Evolutionary conservation across 2,888 invertebrate genomes (phyloP).

Genomic region (Nomada fabriciana): DNA sequence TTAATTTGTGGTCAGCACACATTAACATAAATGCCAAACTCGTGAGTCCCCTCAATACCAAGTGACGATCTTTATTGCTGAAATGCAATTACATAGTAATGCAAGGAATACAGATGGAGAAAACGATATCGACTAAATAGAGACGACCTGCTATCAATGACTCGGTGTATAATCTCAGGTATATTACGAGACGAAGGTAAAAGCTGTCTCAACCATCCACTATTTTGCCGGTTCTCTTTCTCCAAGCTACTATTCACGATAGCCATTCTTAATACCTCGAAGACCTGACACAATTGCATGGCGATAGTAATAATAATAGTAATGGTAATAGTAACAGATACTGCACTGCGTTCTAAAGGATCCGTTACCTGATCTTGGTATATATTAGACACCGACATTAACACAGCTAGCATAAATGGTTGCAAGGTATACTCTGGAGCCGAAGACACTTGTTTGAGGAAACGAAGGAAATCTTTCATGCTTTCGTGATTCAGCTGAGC

Average conservation of each 20-base stretch:
- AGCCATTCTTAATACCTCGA: constrained; percentile 80
- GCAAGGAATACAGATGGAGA: neutral
- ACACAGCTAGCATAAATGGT: constrained; percentile 87
- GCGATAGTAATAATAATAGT: neutral
- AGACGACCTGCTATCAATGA: constrained; percentile 85
- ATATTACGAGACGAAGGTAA: constrained; percentile 80
- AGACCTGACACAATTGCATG: constrained; percentile 71
- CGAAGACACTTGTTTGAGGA: constrained; percentile 85
- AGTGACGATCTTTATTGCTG: constrained; percentile 85
- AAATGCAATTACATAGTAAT: constrained; percentile 1
- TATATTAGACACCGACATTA: constrained; percentile 86
- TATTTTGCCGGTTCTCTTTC: constrained; percentile 83
- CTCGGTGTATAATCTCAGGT: constrained; percentile 83
- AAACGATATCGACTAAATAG: neutral
- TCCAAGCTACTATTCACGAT: constrained; percentile 83
- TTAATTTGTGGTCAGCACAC: constrained; percentile 79
- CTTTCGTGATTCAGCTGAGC: constrained; percentile 83
- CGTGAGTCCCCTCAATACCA: constrained; percentile 85
- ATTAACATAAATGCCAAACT: constrained; percentile 85
- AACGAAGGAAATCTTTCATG: constrained; percentile 84
- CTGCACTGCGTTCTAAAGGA: neutral
- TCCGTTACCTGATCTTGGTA: constrained; percentile 83
- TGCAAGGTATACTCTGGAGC: constrained; percentile 87
- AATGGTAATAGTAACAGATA: neutral
- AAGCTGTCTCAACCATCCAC: constrained; percentile 87